Percentiles rank a stretch among this genome's conserved stretches.
Evolutionary conservation across 2,888 invertebrate genomes (phyloP).

Genomic region (Apoderus coryli): DNA sequence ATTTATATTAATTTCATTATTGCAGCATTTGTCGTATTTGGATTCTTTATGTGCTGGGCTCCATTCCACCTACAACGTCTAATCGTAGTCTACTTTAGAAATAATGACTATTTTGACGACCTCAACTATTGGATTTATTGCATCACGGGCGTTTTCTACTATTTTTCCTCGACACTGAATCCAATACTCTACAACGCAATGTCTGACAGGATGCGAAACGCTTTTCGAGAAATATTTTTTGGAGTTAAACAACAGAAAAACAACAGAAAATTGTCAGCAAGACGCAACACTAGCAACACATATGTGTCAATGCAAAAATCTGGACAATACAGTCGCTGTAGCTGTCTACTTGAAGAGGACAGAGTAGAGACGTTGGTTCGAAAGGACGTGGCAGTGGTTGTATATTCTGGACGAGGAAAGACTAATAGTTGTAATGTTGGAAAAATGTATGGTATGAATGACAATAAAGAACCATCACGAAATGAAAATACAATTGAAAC

Average conservation of each 20-base stretch:
- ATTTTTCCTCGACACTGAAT: slow-evolving; percentile 65
- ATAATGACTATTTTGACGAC: slow-evolving; percentile 44
- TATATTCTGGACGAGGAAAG: too few species aligned
- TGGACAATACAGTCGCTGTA: too few species aligned
- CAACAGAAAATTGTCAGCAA: too few species aligned
- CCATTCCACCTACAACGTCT: slow-evolving; percentile 89
- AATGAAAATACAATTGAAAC: too few species aligned
- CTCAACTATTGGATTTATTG: slow-evolving; percentile 69
- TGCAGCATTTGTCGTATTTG: slow-evolving; percentile 82
- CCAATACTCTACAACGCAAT: slow-evolving; percentile 79
- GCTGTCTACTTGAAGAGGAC: too few species aligned
- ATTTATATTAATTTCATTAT: slow-evolving; percentile 17
- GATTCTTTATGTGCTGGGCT: slow-evolving; percentile 92
- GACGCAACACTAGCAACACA: slow-evolving; percentile 13
- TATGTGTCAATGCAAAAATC: slow-evolving; percentile 12
- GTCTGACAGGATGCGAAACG: slow-evolving; percentile 57
- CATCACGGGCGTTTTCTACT: slow-evolving; percentile 68
- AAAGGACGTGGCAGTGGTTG: too few species aligned
- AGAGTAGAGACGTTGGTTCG: too few species aligned
- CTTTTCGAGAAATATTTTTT: slow-evolving; percentile 62
- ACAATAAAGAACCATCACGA: too few species aligned
- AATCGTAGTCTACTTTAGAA: slow-evolving; percentile 60
- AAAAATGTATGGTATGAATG: too few species aligned
- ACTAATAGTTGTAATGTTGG: too few species aligned
- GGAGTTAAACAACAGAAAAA: slow-evolving; percentile 34